Conservation (phyloP, 1,140 invertebrate genomes). For the Euwallacea similis region DNA sequence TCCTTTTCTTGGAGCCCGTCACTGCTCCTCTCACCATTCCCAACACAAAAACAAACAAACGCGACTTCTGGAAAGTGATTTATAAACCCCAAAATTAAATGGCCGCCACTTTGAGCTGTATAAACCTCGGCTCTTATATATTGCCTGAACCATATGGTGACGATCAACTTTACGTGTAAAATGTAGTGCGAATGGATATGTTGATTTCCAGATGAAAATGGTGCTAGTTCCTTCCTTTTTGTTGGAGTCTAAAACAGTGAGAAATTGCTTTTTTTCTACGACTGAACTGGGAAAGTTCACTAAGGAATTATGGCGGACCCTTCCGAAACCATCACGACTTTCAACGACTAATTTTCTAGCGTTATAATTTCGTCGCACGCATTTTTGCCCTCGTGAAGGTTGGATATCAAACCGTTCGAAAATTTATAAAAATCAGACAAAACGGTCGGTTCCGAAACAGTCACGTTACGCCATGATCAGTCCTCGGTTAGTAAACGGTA, state of each 20-base stretch:
- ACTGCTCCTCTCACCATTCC: background rate
- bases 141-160: slow-evolving; percentile 31
- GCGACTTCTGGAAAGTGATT: slow-evolving; percentile 23
- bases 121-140: slow-evolving; percentile 4
- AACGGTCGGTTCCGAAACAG: too few species aligned
- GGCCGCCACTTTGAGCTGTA: slow-evolving; percentile 18
- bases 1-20: background rate
- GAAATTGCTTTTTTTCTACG: too few species aligned
- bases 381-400: too few species aligned
- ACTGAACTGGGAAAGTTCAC: too few species aligned
- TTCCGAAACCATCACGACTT: too few species aligned
- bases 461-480: too few species aligned
- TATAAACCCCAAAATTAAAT: slow-evolving; percentile 34
- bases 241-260: background rate
- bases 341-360: too few species aligned
- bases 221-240: slow-evolving; percentile 32
- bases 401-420: too few species aligned
- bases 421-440: too few species aligned
- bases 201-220: slow-evolving; percentile 39
- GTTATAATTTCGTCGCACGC: too few species aligned
- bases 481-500: too few species aligned
- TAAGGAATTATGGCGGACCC: too few species aligned
- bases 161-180: slow-evolving; percentile 32
- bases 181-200: slow-evolving; percentile 37
- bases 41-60: slow-evolving; percentile 33